Evolutionary conservation across 2,888 invertebrate species (phyloP).

Genomic region (Ophioninae sp.): DNA sequence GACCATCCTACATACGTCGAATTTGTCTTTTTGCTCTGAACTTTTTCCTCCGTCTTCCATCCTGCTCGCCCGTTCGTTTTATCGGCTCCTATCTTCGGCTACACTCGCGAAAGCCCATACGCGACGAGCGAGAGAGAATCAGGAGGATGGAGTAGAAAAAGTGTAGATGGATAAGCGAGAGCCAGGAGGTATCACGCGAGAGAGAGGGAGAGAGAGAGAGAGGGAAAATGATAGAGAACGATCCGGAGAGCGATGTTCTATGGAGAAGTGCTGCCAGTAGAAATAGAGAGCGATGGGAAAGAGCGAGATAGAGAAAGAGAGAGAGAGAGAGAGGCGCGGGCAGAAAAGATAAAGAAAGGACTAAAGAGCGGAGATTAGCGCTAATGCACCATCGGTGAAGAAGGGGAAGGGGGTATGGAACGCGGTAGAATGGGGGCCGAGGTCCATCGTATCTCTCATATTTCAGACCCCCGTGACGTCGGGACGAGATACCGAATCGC

Average conservation of each 20-base stretch:
- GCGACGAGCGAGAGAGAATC: conserved; percentile 41
- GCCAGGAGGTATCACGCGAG: conserved; percentile 45
- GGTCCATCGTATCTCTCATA: conserved; percentile 81
- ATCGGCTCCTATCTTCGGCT: conserved; percentile 68
- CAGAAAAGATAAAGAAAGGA: conserved; percentile 80
- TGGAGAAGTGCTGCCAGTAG: conserved; percentile 48
- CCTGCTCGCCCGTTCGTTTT: conserved; percentile 53
- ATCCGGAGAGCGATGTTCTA: conserved; percentile 36
- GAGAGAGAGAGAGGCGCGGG: conserved; percentile 64
- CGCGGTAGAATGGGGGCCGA: conserved; percentile 70
- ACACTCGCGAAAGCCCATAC: conserved; percentile 64
- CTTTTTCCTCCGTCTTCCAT: conserved; percentile 73
- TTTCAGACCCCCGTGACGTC: conserved; percentile 80
- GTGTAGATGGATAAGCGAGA: conserved; percentile 56
- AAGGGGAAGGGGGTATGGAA: conserved; percentile 64
- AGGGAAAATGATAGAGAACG: conserved; percentile 51
- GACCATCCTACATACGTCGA: conserved; percentile 35
- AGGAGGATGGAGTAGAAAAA: conserved; percentile 45
- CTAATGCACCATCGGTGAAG: conserved; percentile 80
- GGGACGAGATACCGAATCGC: conserved; percentile 80
- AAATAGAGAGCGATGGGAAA: conserved; percentile 53
- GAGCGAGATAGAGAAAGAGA: conserved; percentile 59
- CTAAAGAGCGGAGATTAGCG: conserved; percentile 81
- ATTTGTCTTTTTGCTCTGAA: conserved; percentile 73
- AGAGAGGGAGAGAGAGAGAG: conserved; percentile 63